These are phyloP conservation scores for Spondyliosoma cantharus DNA, from an alignment of 2,797 vertebrate species.

Conservation along the genomic window DNA sequence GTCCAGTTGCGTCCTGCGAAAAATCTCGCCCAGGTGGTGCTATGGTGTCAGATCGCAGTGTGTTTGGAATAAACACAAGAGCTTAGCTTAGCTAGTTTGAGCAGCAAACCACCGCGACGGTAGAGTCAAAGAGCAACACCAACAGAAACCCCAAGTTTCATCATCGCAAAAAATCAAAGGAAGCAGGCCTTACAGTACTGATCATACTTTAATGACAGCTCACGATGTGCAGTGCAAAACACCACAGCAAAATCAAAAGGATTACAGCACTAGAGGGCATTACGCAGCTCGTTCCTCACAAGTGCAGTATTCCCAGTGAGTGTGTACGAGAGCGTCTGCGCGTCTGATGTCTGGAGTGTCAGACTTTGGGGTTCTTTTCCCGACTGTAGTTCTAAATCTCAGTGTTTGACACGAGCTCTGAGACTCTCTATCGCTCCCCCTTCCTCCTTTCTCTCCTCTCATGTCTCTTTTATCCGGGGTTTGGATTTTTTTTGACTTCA, in stretches of 20 bases:
- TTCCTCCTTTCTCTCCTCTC: slow-evolving; percentile 11
- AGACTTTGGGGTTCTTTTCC: slow-evolving; percentile 41
- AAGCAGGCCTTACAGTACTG: background rate
- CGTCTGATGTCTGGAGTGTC: slow-evolving; percentile 59
- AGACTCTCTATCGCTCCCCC: slow-evolving; percentile 35
- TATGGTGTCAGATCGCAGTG: slow-evolving; percentile 14
- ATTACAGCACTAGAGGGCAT: slow-evolving; percentile 20
- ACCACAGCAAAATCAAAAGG: slow-evolving; percentile 43
- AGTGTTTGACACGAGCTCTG: slow-evolving; percentile 64
- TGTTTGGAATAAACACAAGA: slow-evolving; percentile 23
- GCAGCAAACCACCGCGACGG: slow-evolving; percentile 1
- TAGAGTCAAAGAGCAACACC: slow-evolving; percentile 1
- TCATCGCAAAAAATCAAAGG: slow-evolving; percentile 5
- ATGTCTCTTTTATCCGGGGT: slow-evolving; percentile 46
- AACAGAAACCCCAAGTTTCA: slow-evolving; percentile 28
- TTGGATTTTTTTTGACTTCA: slow-evolving; percentile 44
- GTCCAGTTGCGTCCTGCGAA: background rate
- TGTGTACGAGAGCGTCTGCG: slow-evolving; percentile 24
- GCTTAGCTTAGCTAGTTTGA: slow-evolving; percentile 5
- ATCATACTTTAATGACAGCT: slow-evolving; percentile 15
- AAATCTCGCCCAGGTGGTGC: background rate
- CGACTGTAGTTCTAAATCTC: slow-evolving; percentile 49
- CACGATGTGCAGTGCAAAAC: slow-evolving; percentile 31
- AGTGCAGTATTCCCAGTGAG: slow-evolving; percentile 22
- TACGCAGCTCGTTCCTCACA: slow-evolving; percentile 29